Conservation (phyloP, 2,888 invertebrate genomes). For the Drosophila nr. perissopoda region DNA sequence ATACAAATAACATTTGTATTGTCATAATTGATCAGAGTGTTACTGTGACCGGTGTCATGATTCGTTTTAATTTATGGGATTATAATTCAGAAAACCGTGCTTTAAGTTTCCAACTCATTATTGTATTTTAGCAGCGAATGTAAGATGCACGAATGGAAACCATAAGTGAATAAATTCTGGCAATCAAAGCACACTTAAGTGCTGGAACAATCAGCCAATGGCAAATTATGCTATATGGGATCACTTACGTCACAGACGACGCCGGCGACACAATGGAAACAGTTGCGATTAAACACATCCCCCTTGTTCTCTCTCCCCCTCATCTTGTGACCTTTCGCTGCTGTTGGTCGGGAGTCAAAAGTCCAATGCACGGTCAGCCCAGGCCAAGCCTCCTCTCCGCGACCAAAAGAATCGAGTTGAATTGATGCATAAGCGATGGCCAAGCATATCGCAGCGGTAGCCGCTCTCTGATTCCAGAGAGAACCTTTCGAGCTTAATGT, state of each 20-base stretch:
- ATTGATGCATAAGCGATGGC: slow-evolving; percentile 13
- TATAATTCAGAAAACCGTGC: neutral
- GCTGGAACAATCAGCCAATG: slow-evolving; percentile 28
- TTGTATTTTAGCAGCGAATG: neutral
- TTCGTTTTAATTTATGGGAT: neutral
- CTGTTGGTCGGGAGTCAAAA: slow-evolving; percentile 23
- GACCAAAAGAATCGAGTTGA: slow-evolving; percentile 4
- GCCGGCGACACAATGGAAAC: neutral
- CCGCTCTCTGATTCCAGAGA: slow-evolving; percentile 51
- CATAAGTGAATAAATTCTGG: neutral
- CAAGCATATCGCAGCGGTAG: slow-evolving; percentile 35
- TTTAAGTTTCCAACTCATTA: neutral
- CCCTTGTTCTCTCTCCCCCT: neutral
- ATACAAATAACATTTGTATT: neutral
- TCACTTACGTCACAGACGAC: slow-evolving; percentile 21
- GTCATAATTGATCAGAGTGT: neutral
- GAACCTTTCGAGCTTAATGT: slow-evolving; percentile 69
- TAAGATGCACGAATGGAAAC: neutral
- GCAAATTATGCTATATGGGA: slow-evolving; percentile 30
- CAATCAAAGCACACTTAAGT: slow-evolving; percentile 1
- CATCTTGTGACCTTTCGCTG: neutral
- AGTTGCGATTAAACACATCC: neutral
- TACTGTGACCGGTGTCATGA: neutral
- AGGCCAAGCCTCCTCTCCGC: slow-evolving; percentile 46
- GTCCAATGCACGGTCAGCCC: slow-evolving; percentile 29